A percentile compares a stretch with the other conserved stretches of the same genome.
These are phyloP conservation scores for Myanophis thanlyinensis DNA, from an alignment of 2,113 vertebrate genomes.

Conservation along the genomic window DNA sequence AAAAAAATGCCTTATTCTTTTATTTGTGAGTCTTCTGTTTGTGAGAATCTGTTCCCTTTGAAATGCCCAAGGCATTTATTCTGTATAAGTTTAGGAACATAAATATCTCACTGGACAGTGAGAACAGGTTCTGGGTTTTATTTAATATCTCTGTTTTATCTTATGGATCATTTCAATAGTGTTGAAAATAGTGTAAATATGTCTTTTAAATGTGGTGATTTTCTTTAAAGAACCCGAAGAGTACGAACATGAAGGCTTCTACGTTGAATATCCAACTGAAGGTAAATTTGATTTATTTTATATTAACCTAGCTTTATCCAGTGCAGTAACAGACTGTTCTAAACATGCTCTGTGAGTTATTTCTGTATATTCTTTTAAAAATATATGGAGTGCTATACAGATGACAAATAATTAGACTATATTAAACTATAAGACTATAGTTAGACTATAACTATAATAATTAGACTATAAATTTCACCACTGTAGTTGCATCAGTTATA, in stretches of 20 bases:
- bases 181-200: background rate
- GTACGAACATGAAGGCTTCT: constrained; percentile 58
- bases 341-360: background rate
- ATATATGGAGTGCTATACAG: background rate
- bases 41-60: background rate
- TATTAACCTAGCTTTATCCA: background rate
- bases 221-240: constrained; percentile 74
- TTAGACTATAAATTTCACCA: background rate
- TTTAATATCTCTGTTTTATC: constrained; percentile 49
- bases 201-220: constrained; percentile 15
- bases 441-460: too few relatives aligned
- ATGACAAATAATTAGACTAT: background rate
- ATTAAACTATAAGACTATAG: too few relatives aligned
- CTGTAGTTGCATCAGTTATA: background rate
- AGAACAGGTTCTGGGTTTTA: constrained; percentile 28
- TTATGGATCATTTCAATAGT: background rate
- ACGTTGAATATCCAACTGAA: constrained; percentile 65
- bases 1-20: background rate
- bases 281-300: constrained; percentile 43
- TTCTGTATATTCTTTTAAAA: background rate
- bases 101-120: background rate
- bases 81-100: background rate
- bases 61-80: background rate
- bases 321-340: background rate
- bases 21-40: background rate